Evolutionary conservation across 2,797 vertebrate species (phyloP).

Genomic region (Pseudocheirus occidentalis): DNA sequence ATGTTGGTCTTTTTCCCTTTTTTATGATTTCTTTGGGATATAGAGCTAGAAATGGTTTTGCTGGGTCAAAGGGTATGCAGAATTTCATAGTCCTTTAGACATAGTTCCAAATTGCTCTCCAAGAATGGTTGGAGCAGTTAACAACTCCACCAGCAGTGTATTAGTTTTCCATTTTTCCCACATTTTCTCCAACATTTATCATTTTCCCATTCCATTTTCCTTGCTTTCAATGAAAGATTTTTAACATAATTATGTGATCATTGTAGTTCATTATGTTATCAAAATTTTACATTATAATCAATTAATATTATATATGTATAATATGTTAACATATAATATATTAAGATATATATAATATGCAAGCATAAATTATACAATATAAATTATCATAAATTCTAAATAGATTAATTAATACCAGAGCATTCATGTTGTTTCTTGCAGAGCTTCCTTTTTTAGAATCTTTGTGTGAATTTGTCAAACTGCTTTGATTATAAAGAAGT

Average conservation of each 20-base stretch:
- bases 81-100: too few relatives aligned
- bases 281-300: not conserved
- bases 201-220: not conserved
- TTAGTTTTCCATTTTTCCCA: too few relatives aligned
- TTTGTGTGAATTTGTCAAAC: not conserved
- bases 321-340: not conserved
- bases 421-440: not conserved
- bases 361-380: not conserved
- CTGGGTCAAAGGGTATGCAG: too few relatives aligned
- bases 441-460: not conserved
- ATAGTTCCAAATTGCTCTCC: too few relatives aligned
- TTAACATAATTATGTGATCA: not conserved
- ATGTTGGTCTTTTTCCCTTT: too few relatives aligned
- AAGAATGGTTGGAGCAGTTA: too few relatives aligned
- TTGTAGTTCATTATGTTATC: not conserved
- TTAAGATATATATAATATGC: not conserved
- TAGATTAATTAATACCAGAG: not conserved
- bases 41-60: too few relatives aligned
- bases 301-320: not conserved
- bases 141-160: too few relatives aligned
- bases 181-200: too few relatives aligned
- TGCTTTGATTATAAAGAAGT: not conserved
- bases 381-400: not conserved
- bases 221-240: not conserved
- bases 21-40: too few relatives aligned